Percentiles rank a stretch among this genome's conserved stretches.
Conservation (phyloP, 1,140 invertebrate genomes). For the Lucilia cuprina region DNA sequence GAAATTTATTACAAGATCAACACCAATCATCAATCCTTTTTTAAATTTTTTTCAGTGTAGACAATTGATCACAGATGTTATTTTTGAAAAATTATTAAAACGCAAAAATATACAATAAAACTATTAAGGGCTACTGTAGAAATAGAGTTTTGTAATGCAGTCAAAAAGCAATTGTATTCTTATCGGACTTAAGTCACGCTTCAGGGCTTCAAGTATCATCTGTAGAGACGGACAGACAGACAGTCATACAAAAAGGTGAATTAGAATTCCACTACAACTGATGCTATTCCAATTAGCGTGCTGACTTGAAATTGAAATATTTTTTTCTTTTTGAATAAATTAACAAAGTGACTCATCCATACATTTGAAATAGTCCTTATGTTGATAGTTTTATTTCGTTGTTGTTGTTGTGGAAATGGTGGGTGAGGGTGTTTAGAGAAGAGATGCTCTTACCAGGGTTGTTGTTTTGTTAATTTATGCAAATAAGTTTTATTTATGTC, state of each 20-base stretch:
- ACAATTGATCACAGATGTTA: slow-evolving; percentile 44
- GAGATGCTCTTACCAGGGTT: not conserved
- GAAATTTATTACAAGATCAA: too few relatives aligned
- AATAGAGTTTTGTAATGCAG: not conserved
- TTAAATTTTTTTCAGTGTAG: not conserved
- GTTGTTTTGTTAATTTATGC: slow-evolving; percentile 22
- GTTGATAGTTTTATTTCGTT: not conserved
- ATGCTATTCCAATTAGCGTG: slow-evolving; percentile 53
- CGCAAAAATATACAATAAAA: not conserved
- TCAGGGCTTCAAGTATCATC: slow-evolving; percentile 52
- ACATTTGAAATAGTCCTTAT: not conserved
- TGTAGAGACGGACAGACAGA: not conserved
- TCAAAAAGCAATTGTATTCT: slow-evolving; percentile 58
- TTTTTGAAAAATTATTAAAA: slow-evolving; percentile 21
- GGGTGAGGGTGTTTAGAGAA: not conserved
- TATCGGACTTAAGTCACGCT: slow-evolving; percentile 61
- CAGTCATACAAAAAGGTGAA: slow-evolving; percentile 43
- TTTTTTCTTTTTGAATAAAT: not conserved
- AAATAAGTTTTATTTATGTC: slow-evolving; percentile 1
- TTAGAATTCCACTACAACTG: slow-evolving; percentile 24
- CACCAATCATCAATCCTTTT: too few relatives aligned
- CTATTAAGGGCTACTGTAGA: slow-evolving; percentile 45
- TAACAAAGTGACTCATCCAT: slow-evolving; percentile 21
- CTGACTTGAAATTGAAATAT: not conserved
- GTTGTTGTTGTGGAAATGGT: not conserved